Evolutionary conservation across 2,888 invertebrate species (phyloP), one percentile per base, ranked within the genome.

Genomic region (Cordilura impudica): DNA sequence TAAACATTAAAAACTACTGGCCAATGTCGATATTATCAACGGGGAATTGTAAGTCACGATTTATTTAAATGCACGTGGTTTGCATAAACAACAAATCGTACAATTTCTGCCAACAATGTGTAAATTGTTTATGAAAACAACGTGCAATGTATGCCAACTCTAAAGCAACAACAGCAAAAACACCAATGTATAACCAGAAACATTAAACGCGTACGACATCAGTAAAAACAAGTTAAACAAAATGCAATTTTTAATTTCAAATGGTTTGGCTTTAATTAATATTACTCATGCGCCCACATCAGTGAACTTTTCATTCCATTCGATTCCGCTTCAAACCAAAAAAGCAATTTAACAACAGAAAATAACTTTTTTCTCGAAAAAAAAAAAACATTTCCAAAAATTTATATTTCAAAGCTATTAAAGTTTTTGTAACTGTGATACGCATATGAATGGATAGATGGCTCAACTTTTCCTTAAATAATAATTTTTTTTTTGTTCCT

Each of bases 101-200:
- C 56, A 69, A 49, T 69, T 69, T 58, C 58, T 69, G 69, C 58
- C 69, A 69, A 69, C 69, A 56, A 69, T 35, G 69, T 69, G 69
- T 69, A 58, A 69, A 69, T 69, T 58, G 69, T 69, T 69, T 69
- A 69, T 69, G 69, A 49, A 49, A 58, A 69, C 58, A 69, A 69
- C 69, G 69, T 69, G 69, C 69, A 69, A 39, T 35, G 58, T 49
- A 69, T 49, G 58, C 49, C 69, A 69, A 69, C 39, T 43, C n/a
- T 23, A n/a, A 5, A 61, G 8, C 49, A 31, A n/a, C 49, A 47
- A 31, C 29, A 49, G 31, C 16, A 35, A 35, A 7, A 12, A 12
- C 47, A 16, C 8, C 43, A n/a, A n/a, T n/a, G n/a, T n/a, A n/a
- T n/a, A n/a, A n/a, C n/a, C n/a, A 45, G 14, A 18, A 21, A 6